These are phyloP conservation scores for Thysanoteuthis rhombus DNA, from an alignment of 2,888 invertebrate species.

Conservation along the genomic window DNA sequence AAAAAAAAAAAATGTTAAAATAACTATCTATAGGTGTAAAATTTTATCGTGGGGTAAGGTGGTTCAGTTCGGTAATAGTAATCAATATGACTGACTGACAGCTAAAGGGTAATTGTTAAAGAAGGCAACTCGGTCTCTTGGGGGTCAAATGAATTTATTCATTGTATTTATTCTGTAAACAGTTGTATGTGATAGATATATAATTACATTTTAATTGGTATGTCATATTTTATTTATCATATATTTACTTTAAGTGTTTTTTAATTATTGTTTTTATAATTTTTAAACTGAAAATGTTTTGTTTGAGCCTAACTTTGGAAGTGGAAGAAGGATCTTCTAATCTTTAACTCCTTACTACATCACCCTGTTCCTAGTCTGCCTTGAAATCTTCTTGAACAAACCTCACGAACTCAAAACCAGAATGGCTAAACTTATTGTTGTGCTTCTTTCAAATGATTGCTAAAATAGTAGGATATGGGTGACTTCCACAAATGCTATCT, in stretches of 20 bases:
- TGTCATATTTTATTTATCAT: neutral
- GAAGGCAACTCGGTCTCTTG: neutral
- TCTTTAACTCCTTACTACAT: neutral
- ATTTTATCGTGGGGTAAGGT: neutral
- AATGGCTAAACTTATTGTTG: neutral
- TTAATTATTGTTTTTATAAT: neutral
- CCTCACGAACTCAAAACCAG: neutral
- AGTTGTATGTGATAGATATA: neutral
- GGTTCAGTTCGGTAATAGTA: neutral
- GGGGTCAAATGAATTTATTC: neutral
- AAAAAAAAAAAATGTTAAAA: neutral
- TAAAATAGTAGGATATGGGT: neutral
- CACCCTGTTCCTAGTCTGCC: neutral
- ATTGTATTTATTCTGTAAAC: neutral
- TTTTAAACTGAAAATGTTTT: neutral
- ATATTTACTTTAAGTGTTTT: neutral
- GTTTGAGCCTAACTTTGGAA: neutral
- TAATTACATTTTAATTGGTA: neutral
- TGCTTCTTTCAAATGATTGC: neutral
- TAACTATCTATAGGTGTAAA: neutral
- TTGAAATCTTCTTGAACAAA: neutral
- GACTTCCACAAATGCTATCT: neutral
- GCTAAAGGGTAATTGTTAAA: neutral
- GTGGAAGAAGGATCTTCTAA: neutral
- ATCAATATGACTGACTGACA: too few species aligned